Base-by-base conservation (phyloP, 2,113 vertebrate genomes). In the Rhinolophus ferrumequinum region DNA sequence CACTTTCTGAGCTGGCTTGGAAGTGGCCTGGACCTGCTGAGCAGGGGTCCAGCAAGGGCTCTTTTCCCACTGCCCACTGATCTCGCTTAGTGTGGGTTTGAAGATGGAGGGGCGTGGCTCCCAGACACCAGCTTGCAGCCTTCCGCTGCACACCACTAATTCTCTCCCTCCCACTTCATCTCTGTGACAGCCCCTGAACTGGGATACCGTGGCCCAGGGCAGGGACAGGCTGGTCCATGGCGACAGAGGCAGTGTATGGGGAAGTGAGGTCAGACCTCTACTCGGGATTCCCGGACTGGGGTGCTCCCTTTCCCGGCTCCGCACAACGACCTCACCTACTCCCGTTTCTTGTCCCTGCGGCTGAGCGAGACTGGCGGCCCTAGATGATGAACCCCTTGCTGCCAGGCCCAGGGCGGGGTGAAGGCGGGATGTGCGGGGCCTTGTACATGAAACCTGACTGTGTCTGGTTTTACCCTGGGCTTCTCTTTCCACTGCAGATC, bases 31-130 rank as follows among this genome's bases (percentile, higher is more conserved):
- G 41, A 16, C 3, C 4, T 24, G 33, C 76, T 52, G n/a, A 44
- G 35, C 0, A 0, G 0, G 35, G 6, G 41, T 2, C 41, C 54
- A 26, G 44, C 0, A 6, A 33, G 21, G 56, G 26, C 41, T 22
- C 1, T 79, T 21, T 38, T 44, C 9, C 28, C 1, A 0, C 6
- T n/a, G 14, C 30, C 67, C 30, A 6, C 0, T 21, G 58, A 35
- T 41, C 30, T 41, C 47, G 19, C 3, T 19, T 33, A 58, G 66
- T 21, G n/a, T 2, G 10, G 35, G 21, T 24, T 30, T n/a, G 33
- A n/a, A 7, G 93, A 67, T 8, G 15, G 50, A 5, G 22, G 41
- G 16, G 33, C 24, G 30, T 67, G 44, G 26, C 30, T 41, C 72
- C 24, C 15, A n/a, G 67, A 14, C 26, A 3, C 14, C 4, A 38